phyloP scores from a whole-genome alignment of 2,113 vertebrate genomes.

The Numida meleagris region DNA sequence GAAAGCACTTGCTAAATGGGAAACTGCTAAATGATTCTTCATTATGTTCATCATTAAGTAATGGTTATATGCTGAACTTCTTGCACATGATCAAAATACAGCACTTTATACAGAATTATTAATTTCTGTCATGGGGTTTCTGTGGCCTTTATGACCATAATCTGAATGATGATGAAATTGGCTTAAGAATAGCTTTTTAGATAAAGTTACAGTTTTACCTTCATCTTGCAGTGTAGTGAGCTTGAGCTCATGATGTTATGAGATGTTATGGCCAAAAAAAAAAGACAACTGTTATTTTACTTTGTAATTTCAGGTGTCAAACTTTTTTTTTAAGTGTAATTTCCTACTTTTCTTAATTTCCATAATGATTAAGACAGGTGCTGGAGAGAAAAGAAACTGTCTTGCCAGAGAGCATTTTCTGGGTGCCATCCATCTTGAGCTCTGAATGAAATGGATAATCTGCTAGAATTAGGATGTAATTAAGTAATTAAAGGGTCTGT shows the following conservation, averaged over 20 bases:
- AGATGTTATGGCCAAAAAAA: not conserved
- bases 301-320: not conserved
- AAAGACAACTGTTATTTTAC: not conserved
- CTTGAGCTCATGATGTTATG: not conserved
- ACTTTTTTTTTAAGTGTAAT: not conserved
- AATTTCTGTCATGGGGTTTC: not conserved
- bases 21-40: constrained; percentile 7
- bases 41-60: constrained; percentile 26
- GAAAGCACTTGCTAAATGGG: not conserved
- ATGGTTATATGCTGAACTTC: not conserved
- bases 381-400: not conserved
- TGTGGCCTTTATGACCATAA: not conserved
- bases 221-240: not conserved
- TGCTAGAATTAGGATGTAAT: not conserved
- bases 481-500: not conserved
- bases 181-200: not conserved
- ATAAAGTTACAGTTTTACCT: not conserved
- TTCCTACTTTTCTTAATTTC: not conserved
- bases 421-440: not conserved
- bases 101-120: not conserved
- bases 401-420: rapidly evolving
- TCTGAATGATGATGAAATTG: not conserved
- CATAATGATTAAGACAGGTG: not conserved
- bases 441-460: not conserved
- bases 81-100: not conserved